Base-by-base conservation (phyloP, 2,113 vertebrate genomes). In the Cyprinodon variegatus region DNA sequence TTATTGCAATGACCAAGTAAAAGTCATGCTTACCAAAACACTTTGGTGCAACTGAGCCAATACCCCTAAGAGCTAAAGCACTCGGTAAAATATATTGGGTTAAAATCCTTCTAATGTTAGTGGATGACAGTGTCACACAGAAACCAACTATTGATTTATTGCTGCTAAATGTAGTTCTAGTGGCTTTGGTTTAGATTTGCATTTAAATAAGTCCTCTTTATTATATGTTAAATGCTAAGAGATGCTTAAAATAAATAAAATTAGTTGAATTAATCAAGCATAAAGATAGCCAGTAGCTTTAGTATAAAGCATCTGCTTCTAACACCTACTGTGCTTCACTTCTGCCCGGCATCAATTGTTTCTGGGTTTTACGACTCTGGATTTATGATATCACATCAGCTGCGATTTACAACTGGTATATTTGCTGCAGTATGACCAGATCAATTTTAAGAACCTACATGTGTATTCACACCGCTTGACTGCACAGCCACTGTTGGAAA, bases 401-500 rank as follows among this genome's bases (percentile, higher is more conserved):
- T 65, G 46, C 20, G 4, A 43, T 57, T 77, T 20, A 65, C 13
- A 20, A 15, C 22, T 11, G 3, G 4, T 29, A 39, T 39, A 62
- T 72, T 61, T 17, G 13, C 1, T 43, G 22, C n/a, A 15, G 1
- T 13, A 17, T 36, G 37, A 53, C 37, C 61, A 48, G 17, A 61
- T 57, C 50, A 57, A 57, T 57, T 57, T n/a, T 57, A 57, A 57
- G 17, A 57, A 20, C 50, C 7, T 9, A 59, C 38, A 4, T 48
- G 22, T 68, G 36, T 36, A n/a, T 61, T 38, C 14, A 57, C 4
- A 22, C 15, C 14, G 53, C 15, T 50, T 53, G 71, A 20, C 48
- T 61, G 45, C 73, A 40, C 70, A 45, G 63, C 15, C 43, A 73
- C 45, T 40, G 41, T 4, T 68, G 36, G 41, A 53, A 74, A 48